These are phyloP conservation scores for Neoarius graeffei DNA, from an alignment of 2,113 vertebrate genomes.

Conservation along the genomic window DNA sequence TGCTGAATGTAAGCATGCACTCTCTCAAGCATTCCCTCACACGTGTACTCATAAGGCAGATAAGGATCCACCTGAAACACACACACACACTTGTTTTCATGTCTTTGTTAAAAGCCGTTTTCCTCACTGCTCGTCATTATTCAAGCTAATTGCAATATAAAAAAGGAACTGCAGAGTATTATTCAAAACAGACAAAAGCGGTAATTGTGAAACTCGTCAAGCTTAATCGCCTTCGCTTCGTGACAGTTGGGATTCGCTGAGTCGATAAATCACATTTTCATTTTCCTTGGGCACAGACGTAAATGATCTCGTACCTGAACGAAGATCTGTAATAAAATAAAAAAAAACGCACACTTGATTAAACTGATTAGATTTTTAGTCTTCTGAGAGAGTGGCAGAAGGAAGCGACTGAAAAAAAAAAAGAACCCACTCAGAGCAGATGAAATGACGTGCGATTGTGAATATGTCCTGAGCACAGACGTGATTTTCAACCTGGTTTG, in stretches of 20 bases:
- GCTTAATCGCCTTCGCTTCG: slow-evolving; percentile 56
- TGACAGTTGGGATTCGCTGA: slow-evolving; percentile 66
- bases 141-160: slow-evolving; percentile 41
- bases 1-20: slow-evolving; percentile 94
- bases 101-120: background rate
- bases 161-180: slow-evolving; percentile 56
- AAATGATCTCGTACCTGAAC: slow-evolving; percentile 25
- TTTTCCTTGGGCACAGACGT: background rate
- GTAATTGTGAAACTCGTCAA: slow-evolving; percentile 61
- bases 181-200: slow-evolving; percentile 67
- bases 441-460: background rate
- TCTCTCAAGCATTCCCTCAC: slow-evolving; percentile 94
- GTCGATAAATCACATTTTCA: slow-evolving; percentile 43
- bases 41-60: slow-evolving; percentile 94
- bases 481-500: background rate
- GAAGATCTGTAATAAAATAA: slow-evolving; percentile 22
- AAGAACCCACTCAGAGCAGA: background rate
- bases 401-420: background rate
- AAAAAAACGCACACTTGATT: slow-evolving; percentile 11
- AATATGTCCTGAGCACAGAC: background rate
- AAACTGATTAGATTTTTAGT: slow-evolving; percentile 25
- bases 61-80: slow-evolving; percentile 87
- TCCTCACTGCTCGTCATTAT: slow-evolving; percentile 12
- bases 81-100: slow-evolving; percentile 19
- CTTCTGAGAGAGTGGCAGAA: background rate